Evolutionary conservation across 2,797 vertebrate species (phyloP).

Genomic region (Acridotheres tristis): DNA sequence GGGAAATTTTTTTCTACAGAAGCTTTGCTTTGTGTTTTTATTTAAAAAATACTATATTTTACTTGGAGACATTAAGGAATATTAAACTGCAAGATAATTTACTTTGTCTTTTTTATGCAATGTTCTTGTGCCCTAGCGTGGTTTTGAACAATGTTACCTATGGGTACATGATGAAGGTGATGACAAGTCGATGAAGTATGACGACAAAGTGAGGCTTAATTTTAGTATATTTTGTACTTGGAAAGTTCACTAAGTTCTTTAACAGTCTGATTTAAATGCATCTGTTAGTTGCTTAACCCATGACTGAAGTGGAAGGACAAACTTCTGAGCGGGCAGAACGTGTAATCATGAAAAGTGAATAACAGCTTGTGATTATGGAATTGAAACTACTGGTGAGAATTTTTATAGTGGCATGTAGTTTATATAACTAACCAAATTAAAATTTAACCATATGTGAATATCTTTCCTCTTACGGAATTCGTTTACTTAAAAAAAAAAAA

Average conservation of each 20-base stretch:
- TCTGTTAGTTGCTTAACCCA: conserved; percentile 22
- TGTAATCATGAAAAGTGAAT: conserved; percentile 39
- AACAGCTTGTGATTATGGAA: conserved; percentile 55
- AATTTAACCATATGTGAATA: conserved; percentile 49
- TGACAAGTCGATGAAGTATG: conserved; percentile 30
- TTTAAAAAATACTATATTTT: background rate
- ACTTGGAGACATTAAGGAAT: background rate
- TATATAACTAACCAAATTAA: conserved; percentile 51
- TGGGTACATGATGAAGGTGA: background rate
- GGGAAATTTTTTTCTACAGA: background rate
- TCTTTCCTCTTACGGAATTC: background rate
- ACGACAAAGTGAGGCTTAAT: background rate
- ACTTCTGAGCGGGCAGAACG: background rate
- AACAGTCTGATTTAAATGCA: conserved; percentile 12
- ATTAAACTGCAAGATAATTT: background rate
- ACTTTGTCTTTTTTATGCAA: background rate
- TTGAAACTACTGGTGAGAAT: conserved; percentile 51
- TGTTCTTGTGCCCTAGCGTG: background rate
- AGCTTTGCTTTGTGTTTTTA: background rate
- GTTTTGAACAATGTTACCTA: conserved; percentile 34
- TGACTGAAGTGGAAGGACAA: conserved; percentile 51
- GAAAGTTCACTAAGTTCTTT: conserved; percentile 25
- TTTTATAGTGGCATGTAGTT: conserved; percentile 57
- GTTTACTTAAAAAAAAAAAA: background rate
- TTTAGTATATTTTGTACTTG: conserved; percentile 27